Percentiles rank a stretch among this genome's conserved stretches.
phyloP scores from a whole-genome alignment of 2,888 invertebrate genomes.

The Coenonympha arcania region DNA sequence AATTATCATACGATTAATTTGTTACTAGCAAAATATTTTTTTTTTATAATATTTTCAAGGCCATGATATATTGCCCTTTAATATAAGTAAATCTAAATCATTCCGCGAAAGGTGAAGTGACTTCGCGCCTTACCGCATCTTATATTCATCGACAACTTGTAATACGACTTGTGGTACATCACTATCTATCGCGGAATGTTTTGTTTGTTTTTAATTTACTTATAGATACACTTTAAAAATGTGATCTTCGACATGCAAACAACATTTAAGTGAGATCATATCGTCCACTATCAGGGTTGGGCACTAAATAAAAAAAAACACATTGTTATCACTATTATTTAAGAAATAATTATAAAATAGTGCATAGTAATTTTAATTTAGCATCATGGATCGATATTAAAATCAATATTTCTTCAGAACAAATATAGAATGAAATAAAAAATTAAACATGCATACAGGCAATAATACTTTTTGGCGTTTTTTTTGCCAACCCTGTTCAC shows the following conservation, averaged over 20 bases:
- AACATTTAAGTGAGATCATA: slow-evolving; percentile 62
- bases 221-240: slow-evolving; percentile 29
- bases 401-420: too few relatives aligned
- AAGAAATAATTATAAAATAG: too few relatives aligned
- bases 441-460: too few relatives aligned
- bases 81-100: slow-evolving; percentile 29
- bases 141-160: too few relatives aligned
- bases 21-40: slow-evolving; percentile 26
- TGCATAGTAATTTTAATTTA: too few relatives aligned
- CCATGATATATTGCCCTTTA: slow-evolving; percentile 53
- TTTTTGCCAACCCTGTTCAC: slow-evolving; percentile 31
- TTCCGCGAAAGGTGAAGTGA: too few relatives aligned
- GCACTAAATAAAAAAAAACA: neutral
- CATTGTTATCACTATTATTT: neutral
- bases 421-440: too few relatives aligned
- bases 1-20: slow-evolving; percentile 49
- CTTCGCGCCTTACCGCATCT: too few relatives aligned
- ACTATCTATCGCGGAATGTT: too few relatives aligned
- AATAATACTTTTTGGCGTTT: neutral
- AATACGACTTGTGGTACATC: too few relatives aligned
- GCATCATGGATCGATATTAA: too few relatives aligned
- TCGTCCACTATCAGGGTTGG: slow-evolving; percentile 31
- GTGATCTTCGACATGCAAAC: slow-evolving; percentile 33
- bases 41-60: slow-evolving; percentile 47
- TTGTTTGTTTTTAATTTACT: slow-evolving; percentile 43